These are phyloP conservation scores for Anas bahamensis DNA, from an alignment of 2,797 vertebrate genomes.

Conservation along the genomic window DNA sequence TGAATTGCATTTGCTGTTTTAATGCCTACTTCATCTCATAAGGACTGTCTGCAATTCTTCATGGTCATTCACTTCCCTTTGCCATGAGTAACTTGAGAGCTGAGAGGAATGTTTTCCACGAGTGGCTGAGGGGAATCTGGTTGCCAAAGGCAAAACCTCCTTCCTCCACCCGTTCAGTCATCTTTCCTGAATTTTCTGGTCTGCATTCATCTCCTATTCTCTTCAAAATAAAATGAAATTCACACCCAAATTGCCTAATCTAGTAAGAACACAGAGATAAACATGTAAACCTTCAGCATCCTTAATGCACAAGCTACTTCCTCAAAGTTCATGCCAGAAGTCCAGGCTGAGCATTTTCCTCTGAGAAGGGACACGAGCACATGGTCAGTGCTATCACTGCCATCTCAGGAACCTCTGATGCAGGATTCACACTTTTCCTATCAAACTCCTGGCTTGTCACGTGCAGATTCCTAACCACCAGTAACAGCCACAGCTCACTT, in stretches of 20 bases:
- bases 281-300: background rate
- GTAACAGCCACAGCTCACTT: background rate
- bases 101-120: background rate
- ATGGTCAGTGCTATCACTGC: background rate
- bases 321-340: background rate
- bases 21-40: background rate
- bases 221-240: background rate
- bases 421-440: background rate
- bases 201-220: background rate
- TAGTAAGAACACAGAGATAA: background rate
- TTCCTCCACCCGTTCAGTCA: background rate
- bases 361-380: background rate
- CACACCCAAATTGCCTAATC: background rate
- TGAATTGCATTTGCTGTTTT: background rate
- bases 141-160: background rate
- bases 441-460: background rate
- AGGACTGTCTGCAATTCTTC: background rate
- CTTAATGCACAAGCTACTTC: background rate
- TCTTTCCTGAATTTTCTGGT: background rate
- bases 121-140: background rate
- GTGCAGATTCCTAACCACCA: background rate
- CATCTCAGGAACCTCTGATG: background rate
- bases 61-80: background rate
- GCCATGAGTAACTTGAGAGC: background rate
- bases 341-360: background rate